Conservation (phyloP, 1,140 invertebrate species). For the Cotesia vestalis region DNA sequence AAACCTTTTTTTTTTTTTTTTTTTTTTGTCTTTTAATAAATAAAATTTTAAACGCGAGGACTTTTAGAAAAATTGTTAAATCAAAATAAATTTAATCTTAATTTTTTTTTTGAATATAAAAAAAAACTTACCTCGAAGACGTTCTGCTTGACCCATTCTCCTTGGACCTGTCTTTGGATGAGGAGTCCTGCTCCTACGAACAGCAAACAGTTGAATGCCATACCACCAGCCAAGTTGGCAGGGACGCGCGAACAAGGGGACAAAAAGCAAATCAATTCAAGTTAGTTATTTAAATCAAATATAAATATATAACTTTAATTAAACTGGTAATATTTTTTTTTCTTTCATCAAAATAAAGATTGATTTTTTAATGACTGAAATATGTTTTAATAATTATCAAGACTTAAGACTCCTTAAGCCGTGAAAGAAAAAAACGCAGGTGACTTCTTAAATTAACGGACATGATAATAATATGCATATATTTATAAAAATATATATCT, state of each 20-base stretch:
- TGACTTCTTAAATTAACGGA: neutral
- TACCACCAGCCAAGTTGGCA: slow-evolving; percentile 68
- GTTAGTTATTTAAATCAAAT: slow-evolving; percentile 54
- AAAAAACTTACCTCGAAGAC: slow-evolving; percentile 65
- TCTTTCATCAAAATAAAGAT: slow-evolving; percentile 38
- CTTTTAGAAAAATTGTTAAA: neutral
- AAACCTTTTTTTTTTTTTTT: slow-evolving; percentile 29
- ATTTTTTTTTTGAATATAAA: neutral
- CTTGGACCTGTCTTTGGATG: slow-evolving; percentile 67
- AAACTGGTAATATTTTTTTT: slow-evolving; percentile 21
- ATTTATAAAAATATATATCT: slow-evolving; percentile 26
- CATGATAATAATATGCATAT: neutral
- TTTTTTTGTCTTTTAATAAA: neutral
- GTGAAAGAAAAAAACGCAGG: too few relatives aligned
- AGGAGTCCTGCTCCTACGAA: slow-evolving; percentile 71
- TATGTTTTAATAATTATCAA: neutral
- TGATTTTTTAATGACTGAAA: slow-evolving; percentile 31
- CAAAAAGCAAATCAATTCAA: slow-evolving; percentile 64
- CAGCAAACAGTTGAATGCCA: slow-evolving; percentile 71
- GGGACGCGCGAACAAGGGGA: slow-evolving; percentile 66
- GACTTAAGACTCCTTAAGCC: neutral
- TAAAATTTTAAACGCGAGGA: slow-evolving; percentile 24
- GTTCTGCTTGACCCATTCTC: slow-evolving; percentile 70
- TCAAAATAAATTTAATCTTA: neutral
- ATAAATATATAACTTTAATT: slow-evolving; percentile 38